phyloP scores from a whole-genome alignment of 92 coral and sea anemone species.

The Parazoanthus darwini region DNA sequence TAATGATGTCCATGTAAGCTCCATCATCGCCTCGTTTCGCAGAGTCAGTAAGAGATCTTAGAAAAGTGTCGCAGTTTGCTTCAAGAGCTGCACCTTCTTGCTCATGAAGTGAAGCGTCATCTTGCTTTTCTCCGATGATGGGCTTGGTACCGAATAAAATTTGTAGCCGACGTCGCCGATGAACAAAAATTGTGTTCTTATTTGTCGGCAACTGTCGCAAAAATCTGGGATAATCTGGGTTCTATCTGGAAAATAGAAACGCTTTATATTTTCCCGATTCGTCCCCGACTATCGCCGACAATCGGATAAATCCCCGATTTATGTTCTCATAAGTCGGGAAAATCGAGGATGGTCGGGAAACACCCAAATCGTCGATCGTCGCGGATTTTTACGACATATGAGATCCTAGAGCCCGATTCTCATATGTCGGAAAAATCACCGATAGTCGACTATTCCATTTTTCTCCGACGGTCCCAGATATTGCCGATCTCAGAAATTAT shows the following conservation, averaged over 20 bases:
- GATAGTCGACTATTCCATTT: no score
- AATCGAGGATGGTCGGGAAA: background rate
- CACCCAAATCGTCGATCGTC: no score
- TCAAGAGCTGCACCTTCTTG: background rate
- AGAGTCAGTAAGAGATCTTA: background rate
- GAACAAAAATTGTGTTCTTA: background rate
- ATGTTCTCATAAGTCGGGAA: constrained; percentile 2
- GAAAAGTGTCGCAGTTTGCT: background rate
- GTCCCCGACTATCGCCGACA: constrained; percentile 1
- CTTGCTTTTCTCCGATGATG: background rate
- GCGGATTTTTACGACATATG: no score
- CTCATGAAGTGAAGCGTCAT: background rate
- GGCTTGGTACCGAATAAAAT: constrained; percentile 17
- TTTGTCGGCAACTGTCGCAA: constrained; percentile 26
- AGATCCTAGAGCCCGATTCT: no score
- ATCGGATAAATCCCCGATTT: background rate
- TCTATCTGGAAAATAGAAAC: constrained; percentile 6
- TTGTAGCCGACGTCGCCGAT: constrained; percentile 11
- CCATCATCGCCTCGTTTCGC: constrained; percentile 18
- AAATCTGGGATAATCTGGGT: background rate
- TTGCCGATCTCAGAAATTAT: no score
- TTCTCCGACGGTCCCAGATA: no score
- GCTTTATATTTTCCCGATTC: constrained; percentile 26
- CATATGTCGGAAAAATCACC: no score
- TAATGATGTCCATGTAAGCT: constrained; percentile 36